Conservation (phyloP, 2,888 invertebrate genomes). For the Chloroclysta siterata region DNA sequence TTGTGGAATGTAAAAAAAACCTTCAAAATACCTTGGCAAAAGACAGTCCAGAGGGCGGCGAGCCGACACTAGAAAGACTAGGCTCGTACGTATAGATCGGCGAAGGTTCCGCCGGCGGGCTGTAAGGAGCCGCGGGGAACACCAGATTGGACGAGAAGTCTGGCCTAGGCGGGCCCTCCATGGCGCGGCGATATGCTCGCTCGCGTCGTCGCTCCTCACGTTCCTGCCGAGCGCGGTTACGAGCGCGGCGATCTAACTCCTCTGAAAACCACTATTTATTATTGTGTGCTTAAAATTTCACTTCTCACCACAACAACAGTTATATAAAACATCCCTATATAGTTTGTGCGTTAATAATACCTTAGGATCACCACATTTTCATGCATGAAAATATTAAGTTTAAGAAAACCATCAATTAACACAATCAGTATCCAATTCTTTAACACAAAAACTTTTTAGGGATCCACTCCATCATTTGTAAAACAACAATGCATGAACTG, state of each 20-base stretch:
- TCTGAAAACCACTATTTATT: constrained; percentile 70
- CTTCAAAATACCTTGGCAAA: constrained; percentile 84
- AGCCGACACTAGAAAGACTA: constrained; percentile 50
- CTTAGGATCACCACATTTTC: too few species aligned
- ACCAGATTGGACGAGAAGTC: constrained; percentile 85
- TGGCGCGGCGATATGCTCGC: constrained; percentile 89
- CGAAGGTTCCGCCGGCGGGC: constrained; percentile 48
- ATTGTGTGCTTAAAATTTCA: too few species aligned
- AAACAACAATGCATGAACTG: too few species aligned
- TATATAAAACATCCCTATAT: too few species aligned
- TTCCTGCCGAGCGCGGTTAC: constrained; percentile 88
- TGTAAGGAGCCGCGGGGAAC: constrained; percentile 70
- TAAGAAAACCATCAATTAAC: too few species aligned
- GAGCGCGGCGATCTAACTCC: constrained; percentile 89
- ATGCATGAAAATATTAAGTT: too few species aligned
- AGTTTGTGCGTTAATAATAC: too few species aligned
- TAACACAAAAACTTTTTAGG: too few species aligned
- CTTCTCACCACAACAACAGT: too few species aligned
- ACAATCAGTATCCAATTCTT: too few species aligned
- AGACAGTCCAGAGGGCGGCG: constrained; percentile 66
- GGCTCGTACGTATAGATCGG: constrained; percentile 42
- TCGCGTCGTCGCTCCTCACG: constrained; percentile 93
- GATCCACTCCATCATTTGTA: too few species aligned
- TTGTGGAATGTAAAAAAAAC: too few species aligned
- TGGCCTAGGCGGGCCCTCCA: constrained; percentile 87